Conservation (phyloP, 2,888 invertebrate genomes). For the Kryphioiulus occultus region DNA sequence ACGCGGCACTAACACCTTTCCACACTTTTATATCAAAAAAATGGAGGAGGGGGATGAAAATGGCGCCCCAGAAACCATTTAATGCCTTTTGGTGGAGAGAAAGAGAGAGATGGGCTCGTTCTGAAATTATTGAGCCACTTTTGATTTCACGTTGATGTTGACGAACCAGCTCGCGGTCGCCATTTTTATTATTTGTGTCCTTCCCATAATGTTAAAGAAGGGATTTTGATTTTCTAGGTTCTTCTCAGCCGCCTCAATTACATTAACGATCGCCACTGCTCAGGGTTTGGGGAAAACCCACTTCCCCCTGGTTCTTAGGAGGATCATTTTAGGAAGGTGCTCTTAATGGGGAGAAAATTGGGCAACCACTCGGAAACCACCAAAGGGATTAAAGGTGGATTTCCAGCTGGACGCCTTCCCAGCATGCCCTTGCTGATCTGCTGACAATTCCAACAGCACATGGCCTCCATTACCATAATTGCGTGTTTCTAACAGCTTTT, state of each 20-base stretch:
- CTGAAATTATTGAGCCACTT: not conserved
- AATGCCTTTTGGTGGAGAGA: not conserved
- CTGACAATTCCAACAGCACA: no score
- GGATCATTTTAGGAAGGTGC: not conserved
- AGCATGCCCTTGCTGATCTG: not conserved
- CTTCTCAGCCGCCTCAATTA: not conserved
- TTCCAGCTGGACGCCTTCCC: not conserved
- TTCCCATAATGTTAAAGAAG: no score
- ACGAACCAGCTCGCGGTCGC: no score
- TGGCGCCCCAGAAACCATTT: not conserved
- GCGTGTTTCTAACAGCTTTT: not conserved
- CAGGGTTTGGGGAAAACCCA: not conserved
- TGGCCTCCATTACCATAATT: no score
- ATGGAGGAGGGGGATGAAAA: slow-evolving; percentile 6
- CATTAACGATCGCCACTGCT: not conserved
- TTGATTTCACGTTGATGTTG: no score
- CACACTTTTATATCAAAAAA: slow-evolving; percentile 11
- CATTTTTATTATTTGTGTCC: no score
- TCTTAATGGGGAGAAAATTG: not conserved
- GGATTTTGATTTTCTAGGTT: not conserved
- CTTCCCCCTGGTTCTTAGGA: not conserved
- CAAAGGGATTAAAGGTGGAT: not conserved
- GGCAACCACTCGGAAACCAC: not conserved
- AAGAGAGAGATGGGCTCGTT: not conserved
- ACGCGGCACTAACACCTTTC: slow-evolving; percentile 12